Evolutionary conservation across 2,888 invertebrate genomes (phyloP), one percentile per base, ranked within the genome.

Genomic region (Ormyrus thymus): DNA sequence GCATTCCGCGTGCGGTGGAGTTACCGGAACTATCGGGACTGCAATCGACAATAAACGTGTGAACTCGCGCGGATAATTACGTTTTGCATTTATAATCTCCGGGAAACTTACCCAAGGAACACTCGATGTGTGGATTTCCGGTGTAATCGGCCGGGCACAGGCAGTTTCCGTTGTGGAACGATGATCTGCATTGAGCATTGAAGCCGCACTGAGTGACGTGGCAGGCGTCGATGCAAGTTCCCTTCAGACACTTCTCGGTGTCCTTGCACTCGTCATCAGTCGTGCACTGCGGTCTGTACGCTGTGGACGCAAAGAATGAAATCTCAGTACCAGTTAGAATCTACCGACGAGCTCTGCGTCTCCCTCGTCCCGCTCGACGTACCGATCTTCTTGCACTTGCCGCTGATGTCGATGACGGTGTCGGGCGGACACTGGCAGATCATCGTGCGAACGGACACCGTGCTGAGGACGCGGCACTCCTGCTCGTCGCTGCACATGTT

Each of bases 401-500:
- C 95, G 74, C 94, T 93, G 7, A 92, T 92, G 82, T 95, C 95
- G 0, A 94, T 93, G 62, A 95, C 92, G 0, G 95, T 95, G 81
- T 97, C 96, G 58, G 94, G 92, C 13, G 96, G 95, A 90, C 97
- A 97, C 86, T 95, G 93, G 87, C 97, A 97, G 84, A 97, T 95
- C 84, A 97, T 94, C 0, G 97, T 96, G 71, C 96, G 93, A 81
- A 97, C 90, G 2, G 97, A 97, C 64, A 95, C 87, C 0, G 96
- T 94, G 84, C 96, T 95, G 10, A 95, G 91, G 0, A 96, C 95
- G 79, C 93, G 92, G 88, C 97, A 97, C 78, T 94, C 92, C 84
- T 97, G 95, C 82, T 95, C 95, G 6, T 92, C 91, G 13, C 93
- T 94, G 87, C 97, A 97, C 62, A 95, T 93, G 83, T 94, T 93